Evolutionary conservation across 2,797 vertebrate genomes (phyloP).

Genomic region (Odontamblyopus rebecca): DNA sequence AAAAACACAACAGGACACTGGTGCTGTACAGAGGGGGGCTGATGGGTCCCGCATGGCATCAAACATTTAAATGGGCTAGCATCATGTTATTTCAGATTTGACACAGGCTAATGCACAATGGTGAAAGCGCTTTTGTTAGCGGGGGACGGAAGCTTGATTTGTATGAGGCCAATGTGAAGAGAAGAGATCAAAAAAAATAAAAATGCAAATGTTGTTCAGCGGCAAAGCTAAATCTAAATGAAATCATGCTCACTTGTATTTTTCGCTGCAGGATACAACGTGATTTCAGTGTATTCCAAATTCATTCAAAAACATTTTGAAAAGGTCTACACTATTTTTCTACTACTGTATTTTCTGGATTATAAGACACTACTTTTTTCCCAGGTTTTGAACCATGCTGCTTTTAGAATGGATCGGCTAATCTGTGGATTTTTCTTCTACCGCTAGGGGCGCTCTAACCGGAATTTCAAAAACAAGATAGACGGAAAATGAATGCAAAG

Average conservation of each 20-base stretch:
- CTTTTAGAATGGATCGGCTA: too few species aligned
- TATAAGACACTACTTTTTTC: too few species aligned
- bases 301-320: not conserved
- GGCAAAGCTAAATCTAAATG: not conserved
- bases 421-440: too few species aligned
- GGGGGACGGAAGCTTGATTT: conserved; percentile 4
- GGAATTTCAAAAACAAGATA: too few species aligned
- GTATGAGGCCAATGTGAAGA: not conserved
- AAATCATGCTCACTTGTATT: not conserved
- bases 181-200: not conserved
- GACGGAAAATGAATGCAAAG: too few species aligned
- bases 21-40: conserved; percentile 13
- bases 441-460: too few species aligned
- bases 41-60: conserved; percentile 41
- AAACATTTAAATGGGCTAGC: conserved; percentile 47
- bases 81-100: conserved; percentile 33
- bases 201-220: not conserved
- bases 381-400: too few species aligned
- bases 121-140: conserved; percentile 7
- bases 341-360: too few species aligned
- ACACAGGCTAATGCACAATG: conserved; percentile 24
- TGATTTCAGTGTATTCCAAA: not conserved
- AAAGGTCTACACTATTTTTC: not conserved
- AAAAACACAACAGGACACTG: conserved; percentile 55
- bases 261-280: not conserved